These are phyloP conservation scores for Aphelocoma californica DNA, from an alignment of 2,797 vertebrate genomes.

Conservation along the genomic window DNA sequence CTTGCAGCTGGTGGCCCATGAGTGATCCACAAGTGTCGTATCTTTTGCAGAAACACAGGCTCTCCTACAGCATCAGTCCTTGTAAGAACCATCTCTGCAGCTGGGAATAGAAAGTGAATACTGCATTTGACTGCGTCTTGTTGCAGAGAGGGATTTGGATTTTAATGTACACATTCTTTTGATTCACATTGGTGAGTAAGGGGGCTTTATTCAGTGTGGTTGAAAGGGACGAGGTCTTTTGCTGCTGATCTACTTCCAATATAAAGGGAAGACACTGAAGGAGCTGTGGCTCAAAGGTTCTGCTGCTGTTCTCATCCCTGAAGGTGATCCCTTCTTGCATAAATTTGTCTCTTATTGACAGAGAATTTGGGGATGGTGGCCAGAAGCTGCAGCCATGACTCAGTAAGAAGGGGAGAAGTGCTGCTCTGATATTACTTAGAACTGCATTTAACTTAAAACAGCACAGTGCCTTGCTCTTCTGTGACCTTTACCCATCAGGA, in stretches of 20 bases:
- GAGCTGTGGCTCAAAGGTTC: background rate
- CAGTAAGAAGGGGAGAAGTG: background rate
- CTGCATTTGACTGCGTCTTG: background rate
- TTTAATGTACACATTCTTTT: background rate
- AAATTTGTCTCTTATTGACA: background rate
- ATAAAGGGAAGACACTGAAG: background rate
- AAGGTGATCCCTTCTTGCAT: background rate
- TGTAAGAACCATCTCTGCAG: background rate
- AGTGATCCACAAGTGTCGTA: background rate
- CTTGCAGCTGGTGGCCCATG: background rate
- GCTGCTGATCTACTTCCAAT: background rate
- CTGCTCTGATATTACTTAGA: constrained; percentile 1
- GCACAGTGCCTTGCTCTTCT: background rate
- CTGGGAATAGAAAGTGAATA: background rate
- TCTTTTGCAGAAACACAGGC: background rate
- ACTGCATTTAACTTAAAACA: constrained; percentile 36
- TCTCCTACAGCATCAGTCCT: background rate
- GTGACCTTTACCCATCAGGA: constrained; percentile 49
- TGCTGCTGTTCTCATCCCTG: background rate
- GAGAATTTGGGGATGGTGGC: background rate
- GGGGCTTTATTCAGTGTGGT: background rate
- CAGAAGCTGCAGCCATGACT: background rate
- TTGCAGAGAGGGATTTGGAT: background rate
- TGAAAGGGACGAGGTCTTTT: background rate
- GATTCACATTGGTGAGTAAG: background rate